These are phyloP conservation scores for Heteromyza rotundicornis DNA, from an alignment of 2,888 invertebrate species.

Conservation along the genomic window DNA sequence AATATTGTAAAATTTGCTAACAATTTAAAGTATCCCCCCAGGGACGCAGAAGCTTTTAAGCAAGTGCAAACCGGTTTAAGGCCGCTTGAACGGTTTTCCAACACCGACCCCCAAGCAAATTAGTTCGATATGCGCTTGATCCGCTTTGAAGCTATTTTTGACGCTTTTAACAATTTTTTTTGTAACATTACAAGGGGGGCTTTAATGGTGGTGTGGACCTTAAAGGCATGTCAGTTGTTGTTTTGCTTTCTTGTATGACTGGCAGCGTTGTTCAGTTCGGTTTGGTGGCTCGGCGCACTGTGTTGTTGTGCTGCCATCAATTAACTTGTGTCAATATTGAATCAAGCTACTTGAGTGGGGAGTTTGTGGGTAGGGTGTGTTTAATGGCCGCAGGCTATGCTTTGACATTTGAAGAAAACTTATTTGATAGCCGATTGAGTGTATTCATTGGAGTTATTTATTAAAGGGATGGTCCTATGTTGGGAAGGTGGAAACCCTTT, in stretches of 20 bases:
- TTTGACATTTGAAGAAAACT: constrained; percentile 1
- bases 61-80: background rate
- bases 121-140: background rate
- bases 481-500: no score
- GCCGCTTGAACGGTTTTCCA: background rate
- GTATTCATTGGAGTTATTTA: background rate
- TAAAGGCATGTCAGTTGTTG: background rate
- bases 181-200: no score
- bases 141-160: background rate
- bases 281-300: background rate
- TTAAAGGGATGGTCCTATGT: no score
- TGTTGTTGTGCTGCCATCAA: constrained; percentile 36
- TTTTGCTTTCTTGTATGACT: background rate
- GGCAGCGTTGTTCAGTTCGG: constrained; percentile 42
- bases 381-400: constrained; percentile 18
- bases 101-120: background rate
- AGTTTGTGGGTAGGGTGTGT: constrained; percentile 23
- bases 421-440: background rate
- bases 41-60: background rate
- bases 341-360: constrained; percentile 30
- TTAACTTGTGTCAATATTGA: constrained; percentile 54
- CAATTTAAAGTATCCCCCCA: constrained; percentile 2
- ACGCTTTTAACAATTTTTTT: no score
- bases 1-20: constrained; percentile 11
- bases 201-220: background rate